phyloP scores from a whole-genome alignment of 2,113 vertebrate species.

The Strix uralensis region DNA sequence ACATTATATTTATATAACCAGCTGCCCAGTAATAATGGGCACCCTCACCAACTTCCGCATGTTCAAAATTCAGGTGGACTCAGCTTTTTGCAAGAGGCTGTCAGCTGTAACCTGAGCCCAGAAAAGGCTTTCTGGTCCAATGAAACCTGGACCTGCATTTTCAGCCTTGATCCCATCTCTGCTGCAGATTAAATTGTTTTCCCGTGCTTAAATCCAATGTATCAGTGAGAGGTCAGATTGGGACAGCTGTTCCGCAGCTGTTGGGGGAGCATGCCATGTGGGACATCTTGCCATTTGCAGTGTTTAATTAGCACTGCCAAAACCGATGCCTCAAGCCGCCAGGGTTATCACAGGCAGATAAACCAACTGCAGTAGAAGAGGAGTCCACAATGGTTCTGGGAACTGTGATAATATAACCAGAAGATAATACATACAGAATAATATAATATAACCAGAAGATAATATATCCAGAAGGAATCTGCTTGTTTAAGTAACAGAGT shows the following conservation, averaged over 20 bases:
- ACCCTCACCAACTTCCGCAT: background rate
- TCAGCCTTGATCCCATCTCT: background rate
- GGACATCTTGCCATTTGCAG: background rate
- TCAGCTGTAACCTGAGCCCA: background rate
- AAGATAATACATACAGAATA: background rate
- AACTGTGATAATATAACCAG: background rate
- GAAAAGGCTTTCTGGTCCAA: background rate
- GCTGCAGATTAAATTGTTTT: background rate
- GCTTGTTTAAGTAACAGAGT: background rate
- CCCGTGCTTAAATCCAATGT: background rate
- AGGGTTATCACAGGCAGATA: background rate
- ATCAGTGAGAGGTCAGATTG: background rate
- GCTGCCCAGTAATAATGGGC: background rate
- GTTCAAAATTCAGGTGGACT: background rate
- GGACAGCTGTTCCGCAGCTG: slow-evolving; percentile 19
- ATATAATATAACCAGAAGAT: too few relatives aligned
- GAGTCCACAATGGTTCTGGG: background rate
- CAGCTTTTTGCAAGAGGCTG: background rate
- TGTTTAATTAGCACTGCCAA: background rate
- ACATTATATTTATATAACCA: background rate
- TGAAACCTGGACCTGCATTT: background rate
- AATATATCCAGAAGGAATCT: background rate
- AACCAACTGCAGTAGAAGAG: background rate
- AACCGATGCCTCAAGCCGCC: background rate
- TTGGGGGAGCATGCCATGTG: background rate